phyloP scores from a whole-genome alignment of 2,888 invertebrate genomes.

The Nomada fabriciana region DNA sequence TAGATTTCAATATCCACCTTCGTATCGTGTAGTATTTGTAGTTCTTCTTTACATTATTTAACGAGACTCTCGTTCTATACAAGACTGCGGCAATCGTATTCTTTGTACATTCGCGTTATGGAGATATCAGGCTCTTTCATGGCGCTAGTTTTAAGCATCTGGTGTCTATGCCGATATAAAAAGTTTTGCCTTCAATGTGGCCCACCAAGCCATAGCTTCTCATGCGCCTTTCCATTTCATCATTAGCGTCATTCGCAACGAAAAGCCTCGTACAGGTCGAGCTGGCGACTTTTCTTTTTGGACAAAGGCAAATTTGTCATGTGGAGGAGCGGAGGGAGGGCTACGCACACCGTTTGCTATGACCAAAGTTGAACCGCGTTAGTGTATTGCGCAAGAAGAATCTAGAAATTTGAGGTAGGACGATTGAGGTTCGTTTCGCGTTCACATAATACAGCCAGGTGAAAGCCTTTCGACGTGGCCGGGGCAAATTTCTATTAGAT shows the following conservation, averaged over 20 bases:
- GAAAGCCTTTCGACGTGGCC: constrained; percentile 61
- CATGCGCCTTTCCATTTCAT: constrained; percentile 33
- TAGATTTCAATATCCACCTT: neutral
- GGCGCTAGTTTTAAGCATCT: constrained; percentile 8
- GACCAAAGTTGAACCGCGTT: constrained; percentile 23
- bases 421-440: constrained; percentile 30
- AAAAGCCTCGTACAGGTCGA: neutral
- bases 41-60: neutral
- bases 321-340: constrained; percentile 14
- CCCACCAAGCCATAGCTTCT: constrained; percentile 28
- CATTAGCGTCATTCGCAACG: constrained; percentile 29
- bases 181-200: constrained; percentile 23
- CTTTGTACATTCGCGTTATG: neutral
- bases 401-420: constrained; percentile 68
- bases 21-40: neutral
- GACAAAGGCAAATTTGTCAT: constrained; percentile 55
- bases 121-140: constrained; percentile 10
- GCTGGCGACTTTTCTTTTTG: constrained; percentile 19
- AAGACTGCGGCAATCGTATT: neutral
- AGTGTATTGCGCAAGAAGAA: constrained; percentile 57
- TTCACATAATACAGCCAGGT: constrained; percentile 36
- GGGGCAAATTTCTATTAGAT: constrained; percentile 63
- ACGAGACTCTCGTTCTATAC: neutral
- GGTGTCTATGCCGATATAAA: constrained; percentile 30
- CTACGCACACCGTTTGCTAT: neutral